Evolutionary conservation across 2,797 vertebrate species (phyloP), one percentile per base, ranked within the genome.

Genomic region (Myoxocephalus aenaeus): DNA sequence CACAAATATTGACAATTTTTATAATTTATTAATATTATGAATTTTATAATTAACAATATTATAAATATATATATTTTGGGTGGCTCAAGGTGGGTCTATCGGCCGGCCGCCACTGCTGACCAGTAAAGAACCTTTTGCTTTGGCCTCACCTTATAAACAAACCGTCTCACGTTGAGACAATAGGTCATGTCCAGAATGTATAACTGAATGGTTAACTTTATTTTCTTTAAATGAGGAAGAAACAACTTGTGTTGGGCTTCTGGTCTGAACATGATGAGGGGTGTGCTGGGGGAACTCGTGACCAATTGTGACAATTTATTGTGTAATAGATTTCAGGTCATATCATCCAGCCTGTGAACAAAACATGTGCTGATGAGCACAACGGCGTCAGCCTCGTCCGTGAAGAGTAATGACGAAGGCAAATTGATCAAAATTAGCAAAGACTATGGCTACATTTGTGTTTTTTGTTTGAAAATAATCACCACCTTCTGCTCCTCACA

Each of bases 401-500:
- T 51, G 6, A 1, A 59, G 40, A 61, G 36, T 40, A 20, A 89
- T 58, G 36, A 22, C 27, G 38, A 20, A 17, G 7, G 25, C 29
- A 20, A 70, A 72, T 71, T 32, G 0, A 40, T 8, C 70, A 57
- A 76, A 90, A 85, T 84, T 58, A 82, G 51, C 57, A 61, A 70
- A 79, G 34, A 34, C 38, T 66, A 62, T 22, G 29, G 40, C 73
- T 50, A 32, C 38, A 72, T 42, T 44, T 70, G 70, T 79, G 74
- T 70, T 81, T 81, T 56, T 70, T 85, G 40, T 78, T 68, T 51
- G 40, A 81, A 78, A 85, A 86, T 77, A 42, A 81, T 64, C 27
- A 67, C 73, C 64, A 71, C 62, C 73, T 83, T 80, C 70, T 87
- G 69, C 77, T 87, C 81, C 77, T 73, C 70, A 75, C 83, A 80